Conservation (phyloP, 2,113 vertebrate species). For the Nibea coibor region DNA sequence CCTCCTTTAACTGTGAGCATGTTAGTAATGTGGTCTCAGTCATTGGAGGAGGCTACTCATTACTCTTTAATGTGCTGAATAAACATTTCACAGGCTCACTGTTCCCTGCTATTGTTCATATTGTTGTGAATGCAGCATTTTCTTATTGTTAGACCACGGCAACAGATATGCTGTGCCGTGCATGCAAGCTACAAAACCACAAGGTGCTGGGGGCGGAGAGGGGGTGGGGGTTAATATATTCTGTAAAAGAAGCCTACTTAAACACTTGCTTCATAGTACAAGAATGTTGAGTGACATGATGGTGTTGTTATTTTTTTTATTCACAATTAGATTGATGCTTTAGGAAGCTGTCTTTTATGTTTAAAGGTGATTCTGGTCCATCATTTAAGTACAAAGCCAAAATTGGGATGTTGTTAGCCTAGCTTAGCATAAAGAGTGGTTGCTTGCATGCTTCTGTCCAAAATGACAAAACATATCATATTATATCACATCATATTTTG, state of each 20-base stretch:
- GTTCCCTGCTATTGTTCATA: conserved; percentile 79
- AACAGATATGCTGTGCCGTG: conserved; percentile 65
- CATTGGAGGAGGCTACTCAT: conserved; percentile 80
- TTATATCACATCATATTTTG: too few relatives aligned
- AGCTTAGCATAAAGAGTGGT: neutral
- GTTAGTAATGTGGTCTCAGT: conserved; percentile 80
- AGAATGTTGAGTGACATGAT: conserved; percentile 16
- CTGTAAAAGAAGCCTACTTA: conserved; percentile 8
- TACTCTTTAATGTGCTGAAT: conserved; percentile 85
- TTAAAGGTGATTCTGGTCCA: neutral
- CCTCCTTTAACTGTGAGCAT: conserved; percentile 70
- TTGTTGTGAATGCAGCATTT: conserved; percentile 84
- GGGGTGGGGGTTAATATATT: conserved; percentile 36
- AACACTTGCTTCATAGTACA: conserved; percentile 17
- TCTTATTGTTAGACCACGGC: conserved; percentile 68
- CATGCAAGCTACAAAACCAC: conserved; percentile 55
- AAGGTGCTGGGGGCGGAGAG: conserved; percentile 30
- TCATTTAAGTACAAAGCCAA: neutral
- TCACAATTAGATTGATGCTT: neutral
- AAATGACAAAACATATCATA: neutral
- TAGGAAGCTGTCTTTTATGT: neutral
- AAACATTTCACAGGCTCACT: conserved; percentile 79
- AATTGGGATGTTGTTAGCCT: neutral
- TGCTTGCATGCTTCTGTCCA: neutral
- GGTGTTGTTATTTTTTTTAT: neutral